Evolutionary conservation across 2,888 invertebrate species (phyloP).

Genomic region (Lasioglossum marginatum): DNA sequence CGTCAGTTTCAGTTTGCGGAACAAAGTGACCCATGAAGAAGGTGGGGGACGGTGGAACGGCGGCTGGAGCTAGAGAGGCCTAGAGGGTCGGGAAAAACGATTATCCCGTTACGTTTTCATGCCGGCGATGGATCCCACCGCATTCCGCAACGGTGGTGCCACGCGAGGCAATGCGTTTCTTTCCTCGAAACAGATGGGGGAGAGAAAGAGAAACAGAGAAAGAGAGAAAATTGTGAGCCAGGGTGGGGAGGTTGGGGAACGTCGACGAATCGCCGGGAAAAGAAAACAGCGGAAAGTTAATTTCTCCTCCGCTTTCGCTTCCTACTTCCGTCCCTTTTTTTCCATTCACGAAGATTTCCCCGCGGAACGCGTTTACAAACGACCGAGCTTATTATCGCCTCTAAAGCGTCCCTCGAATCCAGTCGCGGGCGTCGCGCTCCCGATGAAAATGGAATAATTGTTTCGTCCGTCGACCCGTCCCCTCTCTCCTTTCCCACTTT

Average conservation of each 20-base stretch:
- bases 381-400: conserved; percentile 60
- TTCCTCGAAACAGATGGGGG: background rate
- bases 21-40: conserved; percentile 41
- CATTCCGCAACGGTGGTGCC: background rate
- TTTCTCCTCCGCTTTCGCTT: conserved; percentile 29
- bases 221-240: background rate
- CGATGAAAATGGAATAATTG: conserved; percentile 38
- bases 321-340: conserved; percentile 17
- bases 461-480: conserved; percentile 7
- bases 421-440: conserved; percentile 24
- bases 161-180: background rate
- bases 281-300: conserved; percentile 44
- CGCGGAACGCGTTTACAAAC: conserved; percentile 60
- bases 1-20: conserved; percentile 64
- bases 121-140: conserved; percentile 18
- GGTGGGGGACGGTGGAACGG: conserved; percentile 1
- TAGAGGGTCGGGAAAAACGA: conserved; percentile 49
- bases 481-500: background rate
- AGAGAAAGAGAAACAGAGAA: background rate
- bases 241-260: background rate
- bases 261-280: conserved; percentile 37
- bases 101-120: conserved; percentile 59
- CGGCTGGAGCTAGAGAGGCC: conserved; percentile 17
- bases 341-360: conserved; percentile 60
- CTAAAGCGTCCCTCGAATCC: conserved; percentile 34